A percentile compares a stretch with the other conserved stretches of the same genome.
phyloP scores from a whole-genome alignment of 2,113 vertebrate genomes.

The Danio rerio region GRCz12tu NC_133178.1:8095501-8096000 shows the following conservation, averaged over 20 bases:
- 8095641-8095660: slow-evolving; percentile 20
- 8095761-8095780: background rate
- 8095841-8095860: background rate
- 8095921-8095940: slow-evolving; percentile 22
- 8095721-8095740: background rate
- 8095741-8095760: background rate
- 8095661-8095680: background rate
- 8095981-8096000: background rate
- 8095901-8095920: background rate
- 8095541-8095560: background rate
- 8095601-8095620: slow-evolving; percentile 8
- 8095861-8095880: slow-evolving; percentile 61
- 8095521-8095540: background rate
- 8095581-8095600: background rate
- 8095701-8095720: background rate
- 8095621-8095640: background rate
- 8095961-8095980: background rate
- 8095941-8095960: background rate
- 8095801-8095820: background rate
- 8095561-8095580: too few species aligned
- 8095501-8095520: background rate
- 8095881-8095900: slow-evolving; percentile 61
- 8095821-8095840: background rate
- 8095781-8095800: background rate
- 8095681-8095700: background rate